Conservation (phyloP, 2,888 invertebrate species). For the Thumatha senex region DNA sequence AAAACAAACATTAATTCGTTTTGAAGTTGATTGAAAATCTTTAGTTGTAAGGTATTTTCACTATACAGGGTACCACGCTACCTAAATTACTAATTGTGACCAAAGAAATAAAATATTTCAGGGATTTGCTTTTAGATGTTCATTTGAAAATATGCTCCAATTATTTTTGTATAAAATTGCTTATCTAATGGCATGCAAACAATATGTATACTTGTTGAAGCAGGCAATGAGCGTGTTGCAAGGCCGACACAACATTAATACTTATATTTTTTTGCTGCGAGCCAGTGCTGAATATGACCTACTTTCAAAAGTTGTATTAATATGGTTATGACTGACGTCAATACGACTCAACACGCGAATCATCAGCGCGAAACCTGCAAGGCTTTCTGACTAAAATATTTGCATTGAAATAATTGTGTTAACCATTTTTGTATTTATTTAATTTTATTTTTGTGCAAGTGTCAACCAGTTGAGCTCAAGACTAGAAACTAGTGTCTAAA, state of each 20-base stretch:
- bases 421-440: not conserved
- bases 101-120: not conserved
- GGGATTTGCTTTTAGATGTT: not conserved
- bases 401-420: not conserved
- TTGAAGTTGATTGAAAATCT: no score
- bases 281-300: constrained; percentile 68
- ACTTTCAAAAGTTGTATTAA: constrained; percentile 62
- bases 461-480: no score
- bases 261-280: constrained; percentile 57
- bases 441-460: not conserved
- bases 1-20: no score
- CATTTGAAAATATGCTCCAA: not conserved
- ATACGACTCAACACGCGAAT: constrained; percentile 48
- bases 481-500: no score
- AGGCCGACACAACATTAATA: constrained; percentile 55
- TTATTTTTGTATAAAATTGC: constrained; percentile 36
- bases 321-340: constrained; percentile 75
- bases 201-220: constrained; percentile 18
- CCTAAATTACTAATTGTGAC: no score
- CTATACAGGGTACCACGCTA: no score
- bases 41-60: no score
- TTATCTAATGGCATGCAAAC: constrained; percentile 30
- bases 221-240: constrained; percentile 53
- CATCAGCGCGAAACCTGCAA: constrained; percentile 28
- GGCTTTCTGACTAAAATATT: constrained; percentile 5